phyloP scores from a whole-genome alignment of 2,888 invertebrate species.

The Trissolcus japonicus region DNA sequence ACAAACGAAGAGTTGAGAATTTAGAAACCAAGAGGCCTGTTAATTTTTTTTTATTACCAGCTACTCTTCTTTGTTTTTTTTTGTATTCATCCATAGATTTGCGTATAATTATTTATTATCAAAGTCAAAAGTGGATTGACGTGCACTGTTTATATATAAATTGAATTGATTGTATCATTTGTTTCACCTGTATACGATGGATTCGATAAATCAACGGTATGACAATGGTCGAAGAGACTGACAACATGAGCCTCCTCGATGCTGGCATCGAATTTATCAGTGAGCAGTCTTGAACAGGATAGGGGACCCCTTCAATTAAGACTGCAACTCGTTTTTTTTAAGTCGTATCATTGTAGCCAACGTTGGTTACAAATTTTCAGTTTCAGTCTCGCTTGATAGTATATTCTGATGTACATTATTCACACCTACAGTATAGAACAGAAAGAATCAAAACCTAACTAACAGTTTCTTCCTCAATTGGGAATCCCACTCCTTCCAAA shows the following conservation, averaged over 20 bases:
- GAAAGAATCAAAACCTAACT: background rate
- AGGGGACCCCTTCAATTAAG: slow-evolving; percentile 44
- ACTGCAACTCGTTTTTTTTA: no score
- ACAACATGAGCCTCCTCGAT: slow-evolving; percentile 30
- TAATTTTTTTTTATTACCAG: background rate
- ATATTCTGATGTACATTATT: no score
- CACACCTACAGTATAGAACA: background rate
- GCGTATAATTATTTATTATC: slow-evolving; percentile 41
- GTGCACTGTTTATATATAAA: slow-evolving; percentile 61
- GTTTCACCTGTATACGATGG: slow-evolving; percentile 60
- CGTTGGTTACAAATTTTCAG: background rate
- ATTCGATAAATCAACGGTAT: slow-evolving; percentile 41
- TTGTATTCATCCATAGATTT: slow-evolving; percentile 12
- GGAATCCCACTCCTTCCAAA: slow-evolving; percentile 44
- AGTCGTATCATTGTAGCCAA: no score
- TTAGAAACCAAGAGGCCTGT: no score
- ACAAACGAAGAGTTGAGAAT: no score
- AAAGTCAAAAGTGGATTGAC: slow-evolving; percentile 62
- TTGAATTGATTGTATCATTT: slow-evolving; percentile 65
- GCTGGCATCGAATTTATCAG: slow-evolving; percentile 40
- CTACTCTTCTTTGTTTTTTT: slow-evolving; percentile 10
- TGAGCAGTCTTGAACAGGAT: slow-evolving; percentile 57
- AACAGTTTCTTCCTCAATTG: background rate
- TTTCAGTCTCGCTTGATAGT: slow-evolving; percentile 3
- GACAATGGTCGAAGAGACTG: slow-evolving; percentile 32